Conservation (phyloP, 1,140 invertebrate genomes). For the Eubasilissa regina region DNA sequence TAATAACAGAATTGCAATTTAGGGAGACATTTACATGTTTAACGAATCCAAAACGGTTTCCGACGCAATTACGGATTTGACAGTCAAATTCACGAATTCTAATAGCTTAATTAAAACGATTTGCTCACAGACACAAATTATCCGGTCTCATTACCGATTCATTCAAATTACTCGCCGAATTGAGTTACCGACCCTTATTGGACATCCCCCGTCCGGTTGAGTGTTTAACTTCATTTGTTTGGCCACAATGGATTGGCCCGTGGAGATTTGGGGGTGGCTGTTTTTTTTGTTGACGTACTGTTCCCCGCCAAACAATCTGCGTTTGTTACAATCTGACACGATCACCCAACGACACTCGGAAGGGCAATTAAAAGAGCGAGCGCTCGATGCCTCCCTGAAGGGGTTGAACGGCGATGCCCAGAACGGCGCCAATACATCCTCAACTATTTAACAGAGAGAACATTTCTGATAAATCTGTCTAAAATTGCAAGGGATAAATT, state of each 20-base stretch:
- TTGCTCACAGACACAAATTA: conserved; percentile 57
- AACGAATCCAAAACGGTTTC: conserved; percentile 22
- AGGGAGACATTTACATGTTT: conserved; percentile 34
- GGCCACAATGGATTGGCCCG: conserved; percentile 31
- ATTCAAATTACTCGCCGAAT: conserved; percentile 47
- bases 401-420: conserved; percentile 5
- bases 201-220: conserved; percentile 6
- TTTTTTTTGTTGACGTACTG: conserved; percentile 28
- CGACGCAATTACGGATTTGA: conserved; percentile 38
- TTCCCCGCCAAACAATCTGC: conserved; percentile 36
- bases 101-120: conserved; percentile 58
- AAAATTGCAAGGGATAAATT: not conserved
- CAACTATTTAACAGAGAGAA: conserved; percentile 3
- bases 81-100: conserved; percentile 56
- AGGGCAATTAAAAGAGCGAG: conserved; percentile 53
- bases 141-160: conserved; percentile 48
- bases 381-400: not conserved
- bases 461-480: not conserved
- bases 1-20: conserved; percentile 16
- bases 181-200: conserved; percentile 51
- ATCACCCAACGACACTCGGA: conserved; percentile 52
- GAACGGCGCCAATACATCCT: conserved; percentile 4
- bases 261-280: not conserved
- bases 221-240: conserved; percentile 39
- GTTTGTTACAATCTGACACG: conserved; percentile 38